Evolutionary conservation across 1,140 invertebrate species (phyloP), one percentile per base, ranked within the genome.

Genomic region (Stratiolaelaps scimitus): DNA sequence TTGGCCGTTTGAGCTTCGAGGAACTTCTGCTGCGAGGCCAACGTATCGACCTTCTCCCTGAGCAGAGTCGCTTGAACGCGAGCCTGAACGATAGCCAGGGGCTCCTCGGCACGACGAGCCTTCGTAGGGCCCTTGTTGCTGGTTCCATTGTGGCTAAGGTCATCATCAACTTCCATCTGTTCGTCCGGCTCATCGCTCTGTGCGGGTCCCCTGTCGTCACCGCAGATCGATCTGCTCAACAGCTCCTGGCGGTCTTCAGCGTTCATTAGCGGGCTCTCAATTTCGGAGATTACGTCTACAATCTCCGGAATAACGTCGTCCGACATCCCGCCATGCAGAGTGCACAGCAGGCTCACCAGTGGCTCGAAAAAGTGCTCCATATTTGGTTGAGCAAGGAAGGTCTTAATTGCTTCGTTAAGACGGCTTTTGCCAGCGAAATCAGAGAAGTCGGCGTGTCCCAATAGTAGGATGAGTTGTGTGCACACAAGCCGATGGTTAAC

Each of bases 361-460:
- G 53, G 53, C 53, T 60, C 53, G 53, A 60, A n/a, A 10, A 60
- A 60, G 20, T 60, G 53, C 20, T 60, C 53, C 53, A 60, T 60
- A 26, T 60, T 26, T 15, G 17, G 53, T 23, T 60, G 53, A 26
- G 53, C 53, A 34, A 60, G 53, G 23, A 60, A 60, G 26, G 53
- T 60, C 26, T 60, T 60, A 26, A 60, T 34, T 6, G 53, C 53
- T 15, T 60, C 53, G 10, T 60, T 60, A 17, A 60, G 53, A 4
- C 53, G 53, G 26, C 53, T 60, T 60, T 60, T 60, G 6, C 53
- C 53, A 1, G 53, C 53, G 53, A 60, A 60, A 26, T 60, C 53
- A 17, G 53, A 60, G 23, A 60, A 60, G 34, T 60, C 53, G 53
- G 53, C 53, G 10, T 60, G 53, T 2, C n/a, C 15, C 23, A 60